Evolutionary conservation across 2,888 invertebrate species (phyloP), one percentile per base, ranked within the genome.

Genomic region (Chrysolina oricalcia): DNA sequence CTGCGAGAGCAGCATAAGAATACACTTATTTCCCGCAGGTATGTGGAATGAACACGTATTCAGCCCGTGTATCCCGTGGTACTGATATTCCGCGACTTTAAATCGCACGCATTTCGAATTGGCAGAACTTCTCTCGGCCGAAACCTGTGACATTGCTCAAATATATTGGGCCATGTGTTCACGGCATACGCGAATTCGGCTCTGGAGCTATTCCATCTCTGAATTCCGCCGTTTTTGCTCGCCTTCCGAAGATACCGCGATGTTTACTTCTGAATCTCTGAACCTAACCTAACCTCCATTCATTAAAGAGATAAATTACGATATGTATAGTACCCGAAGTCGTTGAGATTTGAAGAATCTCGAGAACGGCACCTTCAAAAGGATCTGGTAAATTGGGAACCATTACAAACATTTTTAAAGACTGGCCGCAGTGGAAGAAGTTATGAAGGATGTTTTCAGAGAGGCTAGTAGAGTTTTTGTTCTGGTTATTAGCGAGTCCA

Each of bases 351-450:
- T 11, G 21, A 21, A 67, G 40, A 65, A 73, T 69, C 66, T 40
- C 65, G 35, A 35, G 62, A 73, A 73, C 76, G 76, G 78, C 76
- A 75, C 73, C 73, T 66, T 79, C 71, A 82, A 83, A 59, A 83
- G 84, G 84, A 83, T 83, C 85, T 80, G 83, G 85, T 86, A 86
- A 87, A 86, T 87, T 87, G 85, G 83, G 83, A 85, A 87, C 85
- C 86, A 87, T 87, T 87, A 87, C 86, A 86, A 85, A 86, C 86
- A 85, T 84, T 85, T 86, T 86, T 85, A 81, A 83, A 84, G 83
- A 84, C 82, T 76, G 83, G 75, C 81, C 80, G 81, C 81, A 81
- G 76, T 56, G 50, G 77, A 68, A 72, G 79, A 77, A 78, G 76
- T 75, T 80, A 80, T 77, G 81, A 74, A 76, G 81, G 75, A 87